A percentile compares a stretch with the other conserved stretches of the same genome.
Conservation (phyloP, 2,797 vertebrate species). For the Pangasius larnaudii region DNA sequence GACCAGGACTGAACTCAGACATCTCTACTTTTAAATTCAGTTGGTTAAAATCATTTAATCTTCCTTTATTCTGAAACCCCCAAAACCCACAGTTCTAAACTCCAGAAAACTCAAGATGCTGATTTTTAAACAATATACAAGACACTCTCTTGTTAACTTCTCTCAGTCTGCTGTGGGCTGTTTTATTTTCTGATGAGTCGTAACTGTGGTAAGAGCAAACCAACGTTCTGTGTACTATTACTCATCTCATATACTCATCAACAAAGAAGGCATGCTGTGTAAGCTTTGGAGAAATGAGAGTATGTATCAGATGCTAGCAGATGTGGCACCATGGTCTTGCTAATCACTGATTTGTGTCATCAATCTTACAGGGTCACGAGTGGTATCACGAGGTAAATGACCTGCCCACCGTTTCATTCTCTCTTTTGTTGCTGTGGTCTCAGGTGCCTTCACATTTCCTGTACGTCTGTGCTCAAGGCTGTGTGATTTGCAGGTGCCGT, state of each 20-base stretch:
- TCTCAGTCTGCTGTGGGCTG: not conserved
- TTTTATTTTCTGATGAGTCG: not conserved
- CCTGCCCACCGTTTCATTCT: constrained; percentile 10
- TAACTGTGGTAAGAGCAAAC: not conserved
- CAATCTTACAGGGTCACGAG: constrained; percentile 68
- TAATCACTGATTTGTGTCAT: constrained; percentile 52
- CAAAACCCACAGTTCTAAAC: not conserved
- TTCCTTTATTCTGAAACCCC: not conserved
- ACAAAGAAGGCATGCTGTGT: not conserved
- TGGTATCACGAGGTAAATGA: constrained; percentile 84
- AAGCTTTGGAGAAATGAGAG: constrained; percentile 12
- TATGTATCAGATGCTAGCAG: not conserved
- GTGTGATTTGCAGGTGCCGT: not conserved
- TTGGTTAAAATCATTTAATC: not conserved
- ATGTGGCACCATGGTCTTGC: not conserved
- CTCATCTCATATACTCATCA: not conserved
- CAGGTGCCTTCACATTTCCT: constrained; percentile 2
- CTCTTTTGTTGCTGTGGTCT: constrained; percentile 45
- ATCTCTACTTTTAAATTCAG: not conserved
- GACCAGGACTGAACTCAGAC: not conserved
- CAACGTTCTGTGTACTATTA: constrained; percentile 2
- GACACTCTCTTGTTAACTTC: not conserved
- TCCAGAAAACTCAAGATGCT: not conserved
- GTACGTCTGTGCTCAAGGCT: constrained; percentile 8
- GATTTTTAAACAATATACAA: not conserved